Conservation (phyloP, 2,797 vertebrate species). For the Gobio occitaniae region DNA sequence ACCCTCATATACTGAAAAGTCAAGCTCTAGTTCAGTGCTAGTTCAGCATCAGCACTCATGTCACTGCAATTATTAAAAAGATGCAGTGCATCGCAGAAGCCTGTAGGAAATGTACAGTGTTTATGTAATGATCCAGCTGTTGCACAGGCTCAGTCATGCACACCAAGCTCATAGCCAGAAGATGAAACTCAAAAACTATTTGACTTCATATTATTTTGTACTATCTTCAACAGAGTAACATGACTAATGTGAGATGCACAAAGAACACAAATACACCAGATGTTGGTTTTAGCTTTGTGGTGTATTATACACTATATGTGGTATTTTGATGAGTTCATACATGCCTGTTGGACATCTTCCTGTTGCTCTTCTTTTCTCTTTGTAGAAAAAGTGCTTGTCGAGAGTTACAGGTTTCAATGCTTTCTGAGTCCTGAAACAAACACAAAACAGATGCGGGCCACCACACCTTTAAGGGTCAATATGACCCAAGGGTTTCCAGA, state of each 20-base stretch:
- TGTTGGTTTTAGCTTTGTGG: background rate
- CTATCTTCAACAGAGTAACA: background rate
- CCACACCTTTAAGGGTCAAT: background rate
- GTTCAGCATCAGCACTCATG: background rate
- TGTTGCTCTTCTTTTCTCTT: background rate
- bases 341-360: background rate
- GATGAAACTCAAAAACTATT: background rate
- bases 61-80: slow-evolving; percentile 1
- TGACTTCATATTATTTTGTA: background rate
- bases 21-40: too few species aligned
- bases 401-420: slow-evolving; percentile 1
- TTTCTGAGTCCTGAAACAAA: slow-evolving; percentile 22
- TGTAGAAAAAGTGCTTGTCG: background rate
- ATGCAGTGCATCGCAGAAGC: background rate
- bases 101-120: background rate
- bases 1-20: background rate
- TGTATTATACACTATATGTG: background rate
- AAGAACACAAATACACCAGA: background rate
- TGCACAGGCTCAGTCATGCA: slow-evolving; percentile 21
- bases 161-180: background rate
- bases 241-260: background rate
- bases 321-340: background rate
- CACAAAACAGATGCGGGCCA: background rate
- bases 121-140: slow-evolving; percentile 9
- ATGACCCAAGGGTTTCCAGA: background rate